Base-by-base conservation (phyloP, 2,888 invertebrate species). In the Abscondita cerata region DNA sequence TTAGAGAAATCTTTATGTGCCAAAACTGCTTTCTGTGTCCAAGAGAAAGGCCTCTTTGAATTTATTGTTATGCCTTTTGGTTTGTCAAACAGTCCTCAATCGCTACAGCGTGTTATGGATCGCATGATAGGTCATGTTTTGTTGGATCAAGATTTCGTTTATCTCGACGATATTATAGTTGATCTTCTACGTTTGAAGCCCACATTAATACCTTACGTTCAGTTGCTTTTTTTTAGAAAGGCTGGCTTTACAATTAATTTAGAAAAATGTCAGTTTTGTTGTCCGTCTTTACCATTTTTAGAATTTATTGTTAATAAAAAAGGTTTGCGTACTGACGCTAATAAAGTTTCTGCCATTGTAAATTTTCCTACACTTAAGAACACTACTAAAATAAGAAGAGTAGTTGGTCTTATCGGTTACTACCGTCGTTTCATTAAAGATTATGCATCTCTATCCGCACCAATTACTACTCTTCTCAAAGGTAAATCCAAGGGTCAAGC, bases 21-120 rank as follows among this genome's bases (percentile, higher is more conserved):
- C 50, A 73, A 74, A 57, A 73, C 74, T 18, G 74, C 75, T 1
- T 77, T 76, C 66, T 60, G 66, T 11, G 67, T 76, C 71, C 70
- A 70, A 1, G 67, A 71, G 9, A 59, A 71, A 16, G 75, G 74
- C 1, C 34, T 62, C 1, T 62, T 51, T 52, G 67, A 76, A 25
- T 75, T 69, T 50, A 52, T 19, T 1, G 63, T 62, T 5, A 58
- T 70, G 58, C 68, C 70, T 1, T 72, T 71, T 59, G 68, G 70
- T 6, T 19, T 71, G 2, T 41, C 41, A 11, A 72, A 72, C 51
- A 56, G 66, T 8, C 64, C 68, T 2, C 62, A 63, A 50, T 62
- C 59, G 11, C 64, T 62, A 46, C 68, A 70, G 44, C 44, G 71
- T 8, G 52, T 72, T 0, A 61, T 69, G 52, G 70, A 71, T 38